Evolutionary conservation across 2,797 vertebrate genomes (phyloP).

Genomic region (Coregonus ussuriensis): DNA sequence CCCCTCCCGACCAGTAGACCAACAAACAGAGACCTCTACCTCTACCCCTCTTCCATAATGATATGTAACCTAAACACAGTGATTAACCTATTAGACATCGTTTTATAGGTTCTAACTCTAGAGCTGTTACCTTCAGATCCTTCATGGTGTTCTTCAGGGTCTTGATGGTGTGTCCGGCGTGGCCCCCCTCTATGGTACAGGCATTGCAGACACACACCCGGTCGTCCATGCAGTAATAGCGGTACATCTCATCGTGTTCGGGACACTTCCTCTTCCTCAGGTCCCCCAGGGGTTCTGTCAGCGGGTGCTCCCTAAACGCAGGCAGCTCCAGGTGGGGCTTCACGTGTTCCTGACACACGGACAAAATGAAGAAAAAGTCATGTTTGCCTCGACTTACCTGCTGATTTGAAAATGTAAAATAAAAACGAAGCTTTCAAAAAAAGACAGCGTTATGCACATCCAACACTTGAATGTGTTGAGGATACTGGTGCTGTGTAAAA

Average conservation of each 20-base stretch:
- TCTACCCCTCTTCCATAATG: too few species aligned
- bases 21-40: too few species aligned
- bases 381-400: too few species aligned
- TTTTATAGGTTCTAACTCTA: too few species aligned
- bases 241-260: slow-evolving; percentile 74
- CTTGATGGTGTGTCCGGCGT: slow-evolving; percentile 74
- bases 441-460: too few species aligned
- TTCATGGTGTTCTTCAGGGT: slow-evolving; percentile 76
- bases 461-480: too few species aligned
- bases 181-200: slow-evolving; percentile 74
- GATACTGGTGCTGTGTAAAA: too few species aligned
- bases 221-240: slow-evolving; percentile 77
- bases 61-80: too few species aligned
- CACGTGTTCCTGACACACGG: slow-evolving; percentile 76
- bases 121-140: slow-evolving; percentile 67
- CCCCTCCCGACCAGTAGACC: too few species aligned
- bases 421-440: too few species aligned
- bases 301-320: slow-evolving; percentile 74
- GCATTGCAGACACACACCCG: slow-evolving; percentile 73
- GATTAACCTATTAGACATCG: too few species aligned
- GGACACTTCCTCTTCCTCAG: slow-evolving; percentile 73
- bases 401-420: too few species aligned
- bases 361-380: slow-evolving; percentile 29
- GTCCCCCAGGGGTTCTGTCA: slow-evolving; percentile 72
- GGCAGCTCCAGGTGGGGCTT: slow-evolving; percentile 76